A percentile compares a stretch with the other conserved stretches of the same genome.
Conservation (phyloP, 2,888 invertebrate genomes). For the Candidula unifasciata region DNA sequence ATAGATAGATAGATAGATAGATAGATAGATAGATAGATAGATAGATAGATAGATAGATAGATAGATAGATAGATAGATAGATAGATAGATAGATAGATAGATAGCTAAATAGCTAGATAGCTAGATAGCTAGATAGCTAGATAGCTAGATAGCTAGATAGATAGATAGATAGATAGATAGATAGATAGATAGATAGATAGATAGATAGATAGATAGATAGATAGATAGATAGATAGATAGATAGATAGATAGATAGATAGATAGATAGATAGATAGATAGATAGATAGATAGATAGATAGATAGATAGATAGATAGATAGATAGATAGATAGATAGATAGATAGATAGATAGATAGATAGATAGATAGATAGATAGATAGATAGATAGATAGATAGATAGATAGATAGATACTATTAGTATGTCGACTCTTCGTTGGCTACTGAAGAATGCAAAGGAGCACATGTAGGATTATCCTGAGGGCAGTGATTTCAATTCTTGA, state of each 20-base stretch:
- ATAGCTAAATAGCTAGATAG: constrained; percentile 19
- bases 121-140: constrained; percentile 2
- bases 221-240: constrained; percentile 25
- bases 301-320: constrained; percentile 8
- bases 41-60: constrained; percentile 21
- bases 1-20: constrained; percentile 21
- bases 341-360: constrained; percentile 8
- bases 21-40: constrained; percentile 21
- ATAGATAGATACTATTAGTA: too few relatives aligned
- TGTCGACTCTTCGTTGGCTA: too few relatives aligned
- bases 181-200: constrained; percentile 8
- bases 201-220: constrained; percentile 20
- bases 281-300: constrained; percentile 8
- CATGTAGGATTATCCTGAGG: too few relatives aligned
- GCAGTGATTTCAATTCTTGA: too few relatives aligned
- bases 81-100: constrained; percentile 25
- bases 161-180: constrained; percentile 8
- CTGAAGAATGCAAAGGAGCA: too few relatives aligned
- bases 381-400: constrained; percentile 30
- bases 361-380: constrained; percentile 25
- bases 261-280: constrained; percentile 16
- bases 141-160: background rate
- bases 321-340: constrained; percentile 8
- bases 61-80: constrained; percentile 20
- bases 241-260: constrained; percentile 25